Conservation (phyloP, 2,888 invertebrate species). For the Cyclophora punctaria region DNA sequence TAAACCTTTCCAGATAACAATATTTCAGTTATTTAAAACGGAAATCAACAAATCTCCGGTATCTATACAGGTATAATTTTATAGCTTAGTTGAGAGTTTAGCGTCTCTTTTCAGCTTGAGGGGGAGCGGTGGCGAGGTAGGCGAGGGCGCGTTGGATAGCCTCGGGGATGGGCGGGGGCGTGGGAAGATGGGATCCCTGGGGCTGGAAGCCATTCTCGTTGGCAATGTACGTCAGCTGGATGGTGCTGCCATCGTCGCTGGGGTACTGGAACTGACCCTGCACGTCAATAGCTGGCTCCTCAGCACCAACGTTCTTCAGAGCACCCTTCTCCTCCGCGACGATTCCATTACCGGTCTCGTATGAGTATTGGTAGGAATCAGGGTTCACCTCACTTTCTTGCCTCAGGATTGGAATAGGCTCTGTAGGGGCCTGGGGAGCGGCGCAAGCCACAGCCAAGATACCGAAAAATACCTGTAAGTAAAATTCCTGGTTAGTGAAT, state of each 20-base stretch:
- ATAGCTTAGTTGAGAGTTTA: constrained; percentile 8
- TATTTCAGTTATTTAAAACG: neutral
- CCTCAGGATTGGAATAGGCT: constrained; percentile 68
- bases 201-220: constrained; percentile 83
- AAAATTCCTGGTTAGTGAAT: constrained; percentile 3
- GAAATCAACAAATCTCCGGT: neutral
- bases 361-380: constrained; percentile 74
- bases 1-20: neutral
- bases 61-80: too few relatives aligned
- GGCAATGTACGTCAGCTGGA: constrained; percentile 78
- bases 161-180: constrained; percentile 81
- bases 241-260: constrained; percentile 76
- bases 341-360: constrained; percentile 80
- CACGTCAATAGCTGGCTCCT: constrained; percentile 69
- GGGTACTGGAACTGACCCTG: constrained; percentile 79
- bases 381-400: constrained; percentile 72
- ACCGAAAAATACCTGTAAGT: constrained; percentile 56
- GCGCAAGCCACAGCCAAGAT: constrained; percentile 51
- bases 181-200: constrained; percentile 76
- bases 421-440: constrained; percentile 49
- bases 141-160: constrained; percentile 80
- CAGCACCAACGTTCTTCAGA: constrained; percentile 71
- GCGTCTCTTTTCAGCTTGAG: constrained; percentile 47
- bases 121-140: constrained; percentile 79
- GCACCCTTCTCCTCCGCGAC: constrained; percentile 70